Evolutionary conservation across 2,113 vertebrate species (phyloP).

Genomic region (Trogon surrucura): DNA sequence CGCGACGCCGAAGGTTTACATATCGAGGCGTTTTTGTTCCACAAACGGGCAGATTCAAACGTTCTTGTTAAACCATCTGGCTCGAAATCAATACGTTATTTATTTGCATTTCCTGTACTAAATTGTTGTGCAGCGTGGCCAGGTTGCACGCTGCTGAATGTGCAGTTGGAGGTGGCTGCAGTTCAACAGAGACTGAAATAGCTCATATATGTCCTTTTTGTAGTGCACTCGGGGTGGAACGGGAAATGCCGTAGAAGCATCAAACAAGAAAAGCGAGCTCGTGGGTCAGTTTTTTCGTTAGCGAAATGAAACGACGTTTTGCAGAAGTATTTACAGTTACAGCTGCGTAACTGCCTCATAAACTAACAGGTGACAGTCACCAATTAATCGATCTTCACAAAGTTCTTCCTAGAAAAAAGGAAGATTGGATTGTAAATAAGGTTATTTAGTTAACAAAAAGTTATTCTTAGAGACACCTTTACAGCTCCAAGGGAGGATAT

Average conservation of each 20-base stretch:
- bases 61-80: neutral
- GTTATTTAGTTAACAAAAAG: neutral
- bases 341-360: neutral
- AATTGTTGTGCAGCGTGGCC: neutral
- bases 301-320: neutral
- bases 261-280: neutral
- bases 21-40: neutral
- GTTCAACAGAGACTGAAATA: neutral
- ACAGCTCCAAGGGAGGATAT: neutral
- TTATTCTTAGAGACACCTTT: neutral
- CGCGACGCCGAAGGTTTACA: neutral
- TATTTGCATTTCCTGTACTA: neutral
- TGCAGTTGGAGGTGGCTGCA: neutral
- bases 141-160: neutral
- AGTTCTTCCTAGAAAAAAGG: constrained; percentile 2
- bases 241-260: neutral
- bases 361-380: neutral
- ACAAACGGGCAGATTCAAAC: neutral
- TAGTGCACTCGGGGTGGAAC: neutral
- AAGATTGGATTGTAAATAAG: neutral
- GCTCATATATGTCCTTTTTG: neutral
- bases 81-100: neutral
- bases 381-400: neutral
- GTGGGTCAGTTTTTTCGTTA: neutral
- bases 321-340: neutral